These are phyloP conservation scores for Anoplophora glabripennis DNA, from an alignment of 1,140 invertebrate genomes.

Conservation along the genomic window DNA sequence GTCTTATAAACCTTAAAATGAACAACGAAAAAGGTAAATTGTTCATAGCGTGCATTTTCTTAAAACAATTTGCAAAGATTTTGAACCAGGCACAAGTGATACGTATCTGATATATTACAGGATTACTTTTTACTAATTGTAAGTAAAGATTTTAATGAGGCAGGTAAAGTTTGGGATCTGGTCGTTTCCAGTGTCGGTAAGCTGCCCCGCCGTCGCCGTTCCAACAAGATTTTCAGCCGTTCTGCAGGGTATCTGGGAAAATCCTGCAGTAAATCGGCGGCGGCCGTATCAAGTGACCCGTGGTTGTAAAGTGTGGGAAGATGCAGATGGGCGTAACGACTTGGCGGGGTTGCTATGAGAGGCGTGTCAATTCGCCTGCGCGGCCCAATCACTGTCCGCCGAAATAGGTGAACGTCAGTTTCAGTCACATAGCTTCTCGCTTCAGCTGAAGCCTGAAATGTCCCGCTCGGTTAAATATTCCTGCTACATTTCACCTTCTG, in stretches of 20 bases:
- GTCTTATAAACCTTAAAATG: too few relatives aligned
- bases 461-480: constrained; percentile 34
- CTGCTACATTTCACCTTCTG: not conserved
- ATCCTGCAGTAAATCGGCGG: constrained; percentile 35
- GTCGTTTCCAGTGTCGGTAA: not conserved
- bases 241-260: constrained; percentile 5
- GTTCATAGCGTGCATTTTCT: too few relatives aligned
- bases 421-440: constrained; percentile 43
- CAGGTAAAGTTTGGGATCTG: too few relatives aligned
- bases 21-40: too few relatives aligned
- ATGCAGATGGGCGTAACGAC: constrained; percentile 42
- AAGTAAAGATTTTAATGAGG: too few relatives aligned
- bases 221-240: too few relatives aligned
- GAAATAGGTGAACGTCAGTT: constrained; percentile 37
- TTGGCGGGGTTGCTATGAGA: constrained; percentile 28
- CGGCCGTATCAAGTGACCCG: constrained; percentile 38
- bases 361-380: constrained; percentile 27
- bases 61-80: too few relatives aligned
- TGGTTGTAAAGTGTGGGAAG: constrained; percentile 45
- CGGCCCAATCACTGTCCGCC: constrained; percentile 23
- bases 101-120: too few relatives aligned
- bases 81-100: too few relatives aligned
- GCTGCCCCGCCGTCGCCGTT: too few relatives aligned
- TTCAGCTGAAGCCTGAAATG: constrained; percentile 38
- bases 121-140: too few relatives aligned